Evolutionary conservation across 1,140 invertebrate genomes (phyloP).

Genomic region (Temnothorax longispinosus): DNA sequence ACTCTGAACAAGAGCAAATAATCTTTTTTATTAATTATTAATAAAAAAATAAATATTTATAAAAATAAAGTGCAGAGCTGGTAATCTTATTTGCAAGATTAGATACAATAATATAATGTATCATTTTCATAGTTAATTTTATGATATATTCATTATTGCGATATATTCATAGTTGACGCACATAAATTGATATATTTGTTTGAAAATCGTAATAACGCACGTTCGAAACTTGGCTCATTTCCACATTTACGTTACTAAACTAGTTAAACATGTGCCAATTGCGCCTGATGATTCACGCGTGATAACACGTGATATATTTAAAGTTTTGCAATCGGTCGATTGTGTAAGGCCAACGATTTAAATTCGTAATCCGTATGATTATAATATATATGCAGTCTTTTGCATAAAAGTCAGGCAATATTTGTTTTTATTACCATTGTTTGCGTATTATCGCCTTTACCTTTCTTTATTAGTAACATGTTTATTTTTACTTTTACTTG

Average conservation of each 20-base stretch:
- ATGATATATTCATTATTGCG: too few relatives aligned
- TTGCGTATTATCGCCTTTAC: background rate
- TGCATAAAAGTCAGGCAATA: background rate
- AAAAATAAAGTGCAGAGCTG: background rate
- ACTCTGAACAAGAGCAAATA: background rate
- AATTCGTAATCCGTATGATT: background rate
- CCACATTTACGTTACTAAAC: background rate
- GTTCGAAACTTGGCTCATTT: background rate
- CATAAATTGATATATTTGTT: background rate
- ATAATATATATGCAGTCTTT: background rate
- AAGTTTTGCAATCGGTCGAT: conserved; percentile 15
- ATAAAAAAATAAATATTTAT: background rate
- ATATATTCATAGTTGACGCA: background rate
- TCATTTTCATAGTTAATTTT: background rate
- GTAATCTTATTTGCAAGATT: background rate
- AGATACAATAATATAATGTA: background rate
- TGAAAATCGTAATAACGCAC: background rate
- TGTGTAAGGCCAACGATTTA: conserved; percentile 8
- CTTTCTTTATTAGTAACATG: too few relatives aligned
- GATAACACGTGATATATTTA: background rate
- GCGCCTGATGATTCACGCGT: background rate
- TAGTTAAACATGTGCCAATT: background rate
- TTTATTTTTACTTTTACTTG: too few relatives aligned
- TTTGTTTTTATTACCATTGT: background rate
- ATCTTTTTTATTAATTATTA: background rate